Evolutionary conservation across 1,140 invertebrate genomes (phyloP).

Genomic region (Ceratina calcarata): DNA sequence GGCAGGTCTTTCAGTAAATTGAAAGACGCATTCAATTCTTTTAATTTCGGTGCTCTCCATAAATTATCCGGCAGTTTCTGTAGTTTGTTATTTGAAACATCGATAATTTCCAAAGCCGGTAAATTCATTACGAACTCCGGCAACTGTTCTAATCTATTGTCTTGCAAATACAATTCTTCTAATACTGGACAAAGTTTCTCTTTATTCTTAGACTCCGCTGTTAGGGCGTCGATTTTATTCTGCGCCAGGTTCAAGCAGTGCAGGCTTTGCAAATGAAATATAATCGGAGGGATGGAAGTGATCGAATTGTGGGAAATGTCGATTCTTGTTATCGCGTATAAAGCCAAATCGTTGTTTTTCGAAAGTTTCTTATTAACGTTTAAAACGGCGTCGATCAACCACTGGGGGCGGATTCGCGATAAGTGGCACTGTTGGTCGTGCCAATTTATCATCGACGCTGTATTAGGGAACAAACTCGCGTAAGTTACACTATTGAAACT

Average conservation of each 20-base stretch:
- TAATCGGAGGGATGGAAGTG: conserved; percentile 87
- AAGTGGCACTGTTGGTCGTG: conserved; percentile 89
- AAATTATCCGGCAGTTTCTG: conserved; percentile 90
- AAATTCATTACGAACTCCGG: conserved; percentile 91
- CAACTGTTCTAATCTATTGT: conserved; percentile 91
- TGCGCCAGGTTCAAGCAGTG: conserved; percentile 92
- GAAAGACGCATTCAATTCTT: conserved; percentile 94
- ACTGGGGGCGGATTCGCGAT: conserved; percentile 86
- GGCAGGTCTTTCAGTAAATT: conserved; percentile 94
- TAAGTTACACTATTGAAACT: conserved; percentile 87
- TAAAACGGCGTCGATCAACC: conserved; percentile 91
- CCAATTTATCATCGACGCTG: conserved; percentile 97
- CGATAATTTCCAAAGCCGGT: conserved; percentile 89
- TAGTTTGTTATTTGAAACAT: conserved; percentile 97
- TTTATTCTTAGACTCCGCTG: conserved; percentile 80
- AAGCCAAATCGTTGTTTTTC: conserved; percentile 85
- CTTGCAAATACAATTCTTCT: conserved; percentile 94
- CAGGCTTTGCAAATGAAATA: conserved; percentile 88
- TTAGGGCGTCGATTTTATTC: conserved; percentile 84
- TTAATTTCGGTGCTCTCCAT: conserved; percentile 94
- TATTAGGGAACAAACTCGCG: conserved; percentile 90
- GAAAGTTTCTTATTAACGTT: conserved; percentile 91
- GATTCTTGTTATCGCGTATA: conserved; percentile 95
- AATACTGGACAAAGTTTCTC: conserved; percentile 86
- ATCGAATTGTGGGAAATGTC: conserved; percentile 96